Evolutionary conservation across 2,113 vertebrate genomes (phyloP).

Genomic region (Myiopsitta monachus): DNA sequence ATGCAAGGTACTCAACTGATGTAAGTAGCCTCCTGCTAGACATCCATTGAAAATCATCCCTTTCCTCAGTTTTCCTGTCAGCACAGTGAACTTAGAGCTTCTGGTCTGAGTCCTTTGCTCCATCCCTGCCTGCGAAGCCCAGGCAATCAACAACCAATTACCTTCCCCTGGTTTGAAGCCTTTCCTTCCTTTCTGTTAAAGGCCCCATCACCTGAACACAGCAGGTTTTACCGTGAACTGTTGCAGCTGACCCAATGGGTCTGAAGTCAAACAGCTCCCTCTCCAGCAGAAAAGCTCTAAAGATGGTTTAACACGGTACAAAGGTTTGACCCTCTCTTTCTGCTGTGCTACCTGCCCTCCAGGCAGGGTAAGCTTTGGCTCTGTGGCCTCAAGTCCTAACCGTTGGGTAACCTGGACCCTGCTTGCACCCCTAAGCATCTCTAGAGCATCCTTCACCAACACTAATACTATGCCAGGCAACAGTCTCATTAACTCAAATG

Average conservation of each 20-base stretch:
- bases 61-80: neutral
- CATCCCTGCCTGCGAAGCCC: neutral
- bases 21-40: neutral
- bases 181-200: neutral
- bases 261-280: neutral
- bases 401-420: neutral
- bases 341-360: neutral
- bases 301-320: fast-evolving
- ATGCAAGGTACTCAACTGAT: neutral
- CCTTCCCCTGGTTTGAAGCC: neutral
- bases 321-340: neutral
- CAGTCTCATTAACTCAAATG: neutral
- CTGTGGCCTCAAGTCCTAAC: neutral
- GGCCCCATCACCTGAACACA: neutral
- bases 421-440: neutral
- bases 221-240: neutral
- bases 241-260: neutral
- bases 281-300: neutral
- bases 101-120: neutral
- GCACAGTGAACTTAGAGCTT: fast-evolving
- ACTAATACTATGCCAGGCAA: neutral
- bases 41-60: neutral
- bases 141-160: neutral
- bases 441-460: neutral
- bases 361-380: neutral